phyloP scores from a whole-genome alignment of 92 coral and sea anemone genomes.

The Porites lobata region DNA sequence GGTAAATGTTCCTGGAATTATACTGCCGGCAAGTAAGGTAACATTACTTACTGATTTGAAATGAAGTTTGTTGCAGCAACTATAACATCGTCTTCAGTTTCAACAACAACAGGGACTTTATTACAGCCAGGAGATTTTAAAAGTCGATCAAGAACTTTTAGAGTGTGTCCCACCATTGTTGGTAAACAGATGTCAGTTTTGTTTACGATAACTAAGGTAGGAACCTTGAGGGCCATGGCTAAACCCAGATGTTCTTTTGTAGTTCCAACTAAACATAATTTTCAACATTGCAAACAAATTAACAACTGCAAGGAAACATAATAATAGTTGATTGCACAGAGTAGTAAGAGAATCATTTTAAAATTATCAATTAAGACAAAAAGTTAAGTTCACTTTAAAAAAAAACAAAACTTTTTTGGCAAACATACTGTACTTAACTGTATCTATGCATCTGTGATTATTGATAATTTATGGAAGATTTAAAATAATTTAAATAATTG shows the following conservation, averaged over 20 bases:
- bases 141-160: conserved; percentile 85
- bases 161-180: conserved; percentile 78
- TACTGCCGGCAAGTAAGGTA: background rate
- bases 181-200: conserved; percentile 89
- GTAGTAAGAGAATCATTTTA: too few species aligned
- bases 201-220: conserved; percentile 95
- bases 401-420: too few species aligned
- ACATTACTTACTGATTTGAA: conserved; percentile 93
- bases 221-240: conserved; percentile 95
- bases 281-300: background rate
- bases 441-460: too few species aligned
- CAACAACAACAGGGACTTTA: conserved; percentile 86
- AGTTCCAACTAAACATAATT: conserved; percentile 82
- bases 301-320: background rate
- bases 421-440: too few species aligned
- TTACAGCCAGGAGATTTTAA: conserved; percentile 97
- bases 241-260: conserved; percentile 97
- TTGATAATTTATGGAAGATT: too few species aligned
- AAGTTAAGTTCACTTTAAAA: too few species aligned
- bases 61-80: conserved; percentile 91
- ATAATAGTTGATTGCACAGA: too few species aligned
- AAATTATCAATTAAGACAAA: too few species aligned
- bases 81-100: conserved; percentile 85
- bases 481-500: too few species aligned
- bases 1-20: background rate